phyloP scores from a whole-genome alignment of 2,888 invertebrate genomes.

The Lasioglossum leucozonium region DNA sequence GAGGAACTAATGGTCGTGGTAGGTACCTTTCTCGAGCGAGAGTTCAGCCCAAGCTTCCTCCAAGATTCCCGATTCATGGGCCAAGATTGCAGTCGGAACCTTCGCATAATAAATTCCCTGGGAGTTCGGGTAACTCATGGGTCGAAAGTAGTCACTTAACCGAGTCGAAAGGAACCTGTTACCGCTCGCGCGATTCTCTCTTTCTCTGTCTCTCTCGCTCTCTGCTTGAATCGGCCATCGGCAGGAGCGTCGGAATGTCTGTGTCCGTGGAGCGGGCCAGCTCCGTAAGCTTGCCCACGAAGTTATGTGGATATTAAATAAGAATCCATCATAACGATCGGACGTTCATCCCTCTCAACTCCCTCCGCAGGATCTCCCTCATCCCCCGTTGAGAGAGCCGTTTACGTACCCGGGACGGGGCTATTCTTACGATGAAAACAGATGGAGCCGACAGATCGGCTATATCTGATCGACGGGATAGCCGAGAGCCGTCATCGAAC shows the following conservation, averaged over 20 bases:
- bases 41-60: neutral
- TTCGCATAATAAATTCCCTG: conserved; percentile 4
- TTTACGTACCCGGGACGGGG: conserved; percentile 33
- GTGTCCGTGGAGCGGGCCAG: conserved; percentile 52
- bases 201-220: neutral
- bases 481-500: conserved; percentile 15
- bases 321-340: conserved; percentile 70
- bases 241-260: conserved; percentile 59
- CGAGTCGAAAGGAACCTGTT: conserved; percentile 18
- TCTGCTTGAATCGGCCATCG: conserved; percentile 31
- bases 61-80: neutral
- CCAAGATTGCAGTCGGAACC: neutral
- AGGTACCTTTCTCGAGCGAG: neutral
- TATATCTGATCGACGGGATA: conserved; percentile 21
- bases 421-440: conserved; percentile 45
- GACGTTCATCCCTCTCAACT: conserved; percentile 37
- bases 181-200: conserved; percentile 14
- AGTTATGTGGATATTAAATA: conserved; percentile 73
- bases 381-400: conserved; percentile 4
- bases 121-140: neutral
- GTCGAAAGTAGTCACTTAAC: conserved; percentile 20
- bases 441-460: conserved; percentile 39
- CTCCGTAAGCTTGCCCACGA: conserved; percentile 56
- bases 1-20: neutral
- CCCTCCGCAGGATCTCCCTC: neutral